Conservation (phyloP, 2,888 invertebrate species). For the Cheilosia soror region DNA sequence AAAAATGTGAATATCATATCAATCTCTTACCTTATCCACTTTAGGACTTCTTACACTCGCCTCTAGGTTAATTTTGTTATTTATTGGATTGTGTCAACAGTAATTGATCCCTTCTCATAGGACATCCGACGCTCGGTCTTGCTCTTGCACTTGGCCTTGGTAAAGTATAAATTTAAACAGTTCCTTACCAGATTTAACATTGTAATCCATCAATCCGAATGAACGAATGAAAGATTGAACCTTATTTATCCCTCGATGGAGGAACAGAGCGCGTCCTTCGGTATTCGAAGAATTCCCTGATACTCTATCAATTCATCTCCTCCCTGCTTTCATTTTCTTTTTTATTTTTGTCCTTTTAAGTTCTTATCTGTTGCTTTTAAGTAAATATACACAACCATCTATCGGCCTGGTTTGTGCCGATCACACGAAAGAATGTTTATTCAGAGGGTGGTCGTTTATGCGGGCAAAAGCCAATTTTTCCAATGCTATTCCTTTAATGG, state of each 20-base stretch:
- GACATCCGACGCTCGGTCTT: slow-evolving; percentile 12
- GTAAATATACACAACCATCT: slow-evolving; percentile 18
- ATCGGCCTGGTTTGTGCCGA: slow-evolving; percentile 11
- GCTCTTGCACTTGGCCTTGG: not conserved
- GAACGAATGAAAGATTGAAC: slow-evolving; percentile 69
- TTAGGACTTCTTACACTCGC: not conserved
- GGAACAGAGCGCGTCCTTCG: slow-evolving; percentile 34
- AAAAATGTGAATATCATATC: not conserved
- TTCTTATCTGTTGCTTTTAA: slow-evolving; percentile 62
- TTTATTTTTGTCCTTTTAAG: slow-evolving; percentile 10
- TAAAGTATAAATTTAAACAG: slow-evolving; percentile 58
- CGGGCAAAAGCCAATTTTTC: slow-evolving; percentile 53
- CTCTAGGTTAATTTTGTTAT: slow-evolving; percentile 31
- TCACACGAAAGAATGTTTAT: slow-evolving; percentile 54
- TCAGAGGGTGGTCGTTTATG: slow-evolving; percentile 57
- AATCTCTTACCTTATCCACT: slow-evolving; percentile 6
- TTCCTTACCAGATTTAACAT: slow-evolving; percentile 66
- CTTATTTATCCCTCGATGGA: slow-evolving; percentile 58
- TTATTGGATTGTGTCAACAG: slow-evolving; percentile 73
- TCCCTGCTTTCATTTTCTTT: not conserved
- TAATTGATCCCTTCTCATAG: slow-evolving; percentile 63
- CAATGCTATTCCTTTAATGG: slow-evolving; percentile 63
- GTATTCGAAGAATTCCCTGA: slow-evolving; percentile 54
- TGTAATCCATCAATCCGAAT: slow-evolving; percentile 70
- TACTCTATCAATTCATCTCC: slow-evolving; percentile 61